phyloP scores from a whole-genome alignment of 2,888 invertebrate genomes.

The Incurvaria masculella region DNA sequence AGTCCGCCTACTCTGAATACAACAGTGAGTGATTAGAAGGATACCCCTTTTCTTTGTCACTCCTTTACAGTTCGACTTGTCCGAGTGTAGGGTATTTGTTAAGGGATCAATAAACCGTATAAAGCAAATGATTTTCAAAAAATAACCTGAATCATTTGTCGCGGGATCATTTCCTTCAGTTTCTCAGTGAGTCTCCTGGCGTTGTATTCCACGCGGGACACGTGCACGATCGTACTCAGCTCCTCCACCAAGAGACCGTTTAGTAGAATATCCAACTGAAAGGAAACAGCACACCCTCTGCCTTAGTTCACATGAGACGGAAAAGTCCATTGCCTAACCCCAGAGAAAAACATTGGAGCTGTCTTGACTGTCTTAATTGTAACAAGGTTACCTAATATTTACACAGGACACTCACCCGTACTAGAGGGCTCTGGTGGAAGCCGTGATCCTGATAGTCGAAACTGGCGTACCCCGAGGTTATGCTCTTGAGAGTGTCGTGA shows the following conservation, averaged over 20 bases:
- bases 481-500: slow-evolving; percentile 85
- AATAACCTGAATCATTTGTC: slow-evolving; percentile 72
- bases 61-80: too few species aligned
- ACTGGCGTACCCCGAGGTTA: slow-evolving; percentile 93
- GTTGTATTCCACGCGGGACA: slow-evolving; percentile 58
- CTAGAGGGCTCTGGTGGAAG: slow-evolving; percentile 72
- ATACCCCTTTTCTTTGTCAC: neutral
- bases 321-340: too few species aligned
- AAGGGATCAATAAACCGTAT: too few species aligned
- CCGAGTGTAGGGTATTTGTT: too few species aligned
- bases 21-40: too few species aligned
- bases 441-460: slow-evolving; percentile 92
- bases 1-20: too few species aligned
- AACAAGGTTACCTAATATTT: too few species aligned
- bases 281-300: slow-evolving; percentile 14
- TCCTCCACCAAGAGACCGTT: slow-evolving; percentile 84
- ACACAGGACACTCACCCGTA: slow-evolving; percentile 61
- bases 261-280: slow-evolving; percentile 69
- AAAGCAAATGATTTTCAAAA: too few species aligned
- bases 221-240: slow-evolving; percentile 77
- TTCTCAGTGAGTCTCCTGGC: slow-evolving; percentile 70
- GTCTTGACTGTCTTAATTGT: too few species aligned
- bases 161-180: slow-evolving; percentile 81
- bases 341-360: too few species aligned
- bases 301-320: too few species aligned